phyloP scores from a whole-genome alignment of 2,113 vertebrate species.

The Oreochromis spilurus region DNA sequence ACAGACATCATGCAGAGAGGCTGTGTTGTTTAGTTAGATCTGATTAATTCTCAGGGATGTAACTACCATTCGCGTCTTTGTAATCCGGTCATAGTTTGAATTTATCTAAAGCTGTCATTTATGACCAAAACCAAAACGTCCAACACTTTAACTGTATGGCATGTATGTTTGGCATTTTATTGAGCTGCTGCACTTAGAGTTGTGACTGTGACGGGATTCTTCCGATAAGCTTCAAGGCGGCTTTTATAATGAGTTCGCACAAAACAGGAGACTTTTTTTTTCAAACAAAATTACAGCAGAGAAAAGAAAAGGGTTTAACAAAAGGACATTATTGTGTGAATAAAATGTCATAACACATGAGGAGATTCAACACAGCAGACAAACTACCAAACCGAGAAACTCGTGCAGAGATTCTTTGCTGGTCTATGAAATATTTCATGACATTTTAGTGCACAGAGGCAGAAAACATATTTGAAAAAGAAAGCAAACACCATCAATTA shows the following conservation, averaged over 20 bases:
- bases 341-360: background rate
- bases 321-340: background rate
- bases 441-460: background rate
- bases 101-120: background rate
- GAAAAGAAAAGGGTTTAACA: background rate
- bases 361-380: background rate
- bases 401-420: background rate
- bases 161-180: background rate
- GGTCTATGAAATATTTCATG: background rate
- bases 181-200: background rate
- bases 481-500: background rate
- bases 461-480: background rate
- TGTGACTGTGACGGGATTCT: background rate
- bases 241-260: background rate
- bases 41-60: background rate
- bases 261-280: too few relatives aligned
- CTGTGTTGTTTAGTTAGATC: background rate
- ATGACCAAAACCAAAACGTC: background rate
- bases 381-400: background rate
- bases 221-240: background rate
- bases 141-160: background rate
- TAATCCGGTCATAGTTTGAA: background rate
- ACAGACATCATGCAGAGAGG: background rate
- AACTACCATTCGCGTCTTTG: background rate
- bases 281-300: background rate